Evolutionary conservation across 2,888 invertebrate species (phyloP), one percentile per base, ranked within the genome.

Genomic region (Pammene aurita): DNA sequence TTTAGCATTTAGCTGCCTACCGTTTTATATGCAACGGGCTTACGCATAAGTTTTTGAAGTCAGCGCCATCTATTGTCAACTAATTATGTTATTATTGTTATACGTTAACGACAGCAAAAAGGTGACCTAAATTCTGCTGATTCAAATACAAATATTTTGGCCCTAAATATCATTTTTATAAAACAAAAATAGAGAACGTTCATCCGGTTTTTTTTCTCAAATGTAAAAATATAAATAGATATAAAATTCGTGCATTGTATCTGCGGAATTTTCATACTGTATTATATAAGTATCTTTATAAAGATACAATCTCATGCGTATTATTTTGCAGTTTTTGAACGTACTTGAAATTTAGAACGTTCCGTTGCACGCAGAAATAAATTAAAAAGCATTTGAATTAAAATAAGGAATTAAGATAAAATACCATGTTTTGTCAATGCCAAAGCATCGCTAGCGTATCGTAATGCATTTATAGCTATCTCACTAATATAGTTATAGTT

Each of bases 381-480:
- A 64, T 58, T 57, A 64, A 18, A 41, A 64, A 52, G 57, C 46
- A 54, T 67, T 42, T 70, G 48, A 67, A 67, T 46, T 48, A 54
- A 50, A 55, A 54, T 69, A 69, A 65, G 69, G 35, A 69, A 52
- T 67, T 60, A 69, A 9, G 48, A 55, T 76, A 77, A 77, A 84
- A 83, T 89, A 91, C 90, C 90, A 90, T 90, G 92, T 91, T 93
- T 91, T 92, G 90, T 88, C 88, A 88, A 92, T 92, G 93, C 93
- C 93, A 93, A 93, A 93, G 93, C 92, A 92, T 93, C 86, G 92
- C 91, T 93, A 93, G 93, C 87, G 79, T 89, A 85, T 90, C 81
- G 87, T 91, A 90, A 85, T 91, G 93, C 93, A 93, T 93, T 93
- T 93, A 93, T 92, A 90, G 87, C 83, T 91, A 92, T 92, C 91